Evolutionary conservation across 1,140 invertebrate species (phyloP), one percentile per base, ranked within the genome.

Genomic region (Drosophila littoralis): DNA sequence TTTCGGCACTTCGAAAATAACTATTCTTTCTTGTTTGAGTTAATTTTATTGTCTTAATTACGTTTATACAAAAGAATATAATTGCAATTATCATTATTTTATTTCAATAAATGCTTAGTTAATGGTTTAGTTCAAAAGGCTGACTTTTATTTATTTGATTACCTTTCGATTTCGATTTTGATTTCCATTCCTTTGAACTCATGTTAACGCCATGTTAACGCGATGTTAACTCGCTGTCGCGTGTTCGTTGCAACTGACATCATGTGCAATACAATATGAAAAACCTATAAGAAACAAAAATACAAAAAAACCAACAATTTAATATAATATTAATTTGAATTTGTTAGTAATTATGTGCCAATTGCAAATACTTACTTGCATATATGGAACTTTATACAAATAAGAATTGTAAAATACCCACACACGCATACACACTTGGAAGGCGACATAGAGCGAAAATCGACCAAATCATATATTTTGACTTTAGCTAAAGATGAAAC

Each of bases 21-120:
- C 45, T 17, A 15, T 17, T 46, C 17, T 22, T 46, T 17, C 17
- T 46, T 46, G 45, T 46, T 46, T 69, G 42, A 75, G 54, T 57
- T 57, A 7, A 65, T 60, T 52, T 10, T 42, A 48, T n/a, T 73
- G 38, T 36, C 22, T 45, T 64, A 40, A 55, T 69, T 63, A 60
- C 59, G 22, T 60, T 46, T 58, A 42, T 75, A 12, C n/a, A 13
- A 46, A 13, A 58, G n/a, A 70, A 51, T 58, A 61, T 61, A 22
- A 58, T 59, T 71, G 60, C 69, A 55, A 71, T 59, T 76, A 71
- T 65, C 22, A 42, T 50, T 17, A 64, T 40, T 81, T 77, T 58
- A 84, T 85, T 81, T 85, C 61, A 84, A 84, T 84, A 84, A 85
- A 82, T 66, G 69, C 76, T 84, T 84, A 84, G 81, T 76, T 77